Evolutionary conservation across 2,113 vertebrate species (phyloP).

Genomic region (Oreocharis arfaki): DNA sequence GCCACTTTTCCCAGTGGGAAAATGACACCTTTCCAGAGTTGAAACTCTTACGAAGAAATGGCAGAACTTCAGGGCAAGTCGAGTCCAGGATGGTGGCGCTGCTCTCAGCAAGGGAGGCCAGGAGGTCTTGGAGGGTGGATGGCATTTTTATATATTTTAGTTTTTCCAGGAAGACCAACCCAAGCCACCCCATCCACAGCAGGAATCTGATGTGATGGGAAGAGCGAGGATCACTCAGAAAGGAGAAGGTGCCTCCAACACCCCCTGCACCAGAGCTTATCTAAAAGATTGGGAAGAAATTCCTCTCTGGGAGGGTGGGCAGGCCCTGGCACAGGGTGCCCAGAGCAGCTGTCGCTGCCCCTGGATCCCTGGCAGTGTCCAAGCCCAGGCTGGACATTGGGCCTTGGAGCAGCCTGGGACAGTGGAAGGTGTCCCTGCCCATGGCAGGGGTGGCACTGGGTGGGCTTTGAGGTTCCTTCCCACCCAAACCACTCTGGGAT

Average conservation of each 20-base stretch:
- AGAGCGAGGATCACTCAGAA: background rate
- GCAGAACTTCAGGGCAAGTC: background rate
- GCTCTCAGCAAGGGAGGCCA: background rate
- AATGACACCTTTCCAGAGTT: background rate
- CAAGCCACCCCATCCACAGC: background rate
- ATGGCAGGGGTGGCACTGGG: background rate
- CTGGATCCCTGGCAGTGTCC: background rate
- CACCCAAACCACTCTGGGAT: background rate
- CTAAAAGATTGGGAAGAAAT: background rate
- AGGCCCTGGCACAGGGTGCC: background rate
- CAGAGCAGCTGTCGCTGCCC: background rate
- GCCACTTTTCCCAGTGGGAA: background rate
- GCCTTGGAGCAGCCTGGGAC: background rate
- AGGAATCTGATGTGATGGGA: background rate
- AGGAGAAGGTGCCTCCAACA: background rate
- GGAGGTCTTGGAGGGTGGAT: background rate
- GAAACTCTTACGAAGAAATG: background rate
- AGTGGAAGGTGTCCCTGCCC: background rate
- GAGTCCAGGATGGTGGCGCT: background rate
- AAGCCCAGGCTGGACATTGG: background rate
- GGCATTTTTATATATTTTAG: background rate
- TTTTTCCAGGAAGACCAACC: background rate
- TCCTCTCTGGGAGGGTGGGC: rapidly evolving
- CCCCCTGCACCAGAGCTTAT: background rate
- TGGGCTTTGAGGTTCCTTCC: background rate